Evolutionary conservation across 2,888 invertebrate species (phyloP).

Genomic region (Tipula helvola): DNA sequence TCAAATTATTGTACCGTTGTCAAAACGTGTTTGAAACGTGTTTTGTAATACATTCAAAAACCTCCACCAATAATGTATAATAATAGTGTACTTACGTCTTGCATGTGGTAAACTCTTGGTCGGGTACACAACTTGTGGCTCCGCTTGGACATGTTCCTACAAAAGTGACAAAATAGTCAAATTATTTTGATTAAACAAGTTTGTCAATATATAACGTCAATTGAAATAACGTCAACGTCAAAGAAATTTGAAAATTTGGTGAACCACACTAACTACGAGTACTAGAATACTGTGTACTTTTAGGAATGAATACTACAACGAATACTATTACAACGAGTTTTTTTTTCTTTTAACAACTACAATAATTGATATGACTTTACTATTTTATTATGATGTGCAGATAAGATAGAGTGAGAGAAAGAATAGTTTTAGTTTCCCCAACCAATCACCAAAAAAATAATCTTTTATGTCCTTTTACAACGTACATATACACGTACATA

Average conservation of each 20-base stretch:
- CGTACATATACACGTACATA: background rate
- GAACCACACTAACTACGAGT: background rate
- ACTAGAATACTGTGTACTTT: background rate
- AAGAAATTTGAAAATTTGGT: background rate
- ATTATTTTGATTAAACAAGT: background rate
- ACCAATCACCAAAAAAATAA: constrained; percentile 4
- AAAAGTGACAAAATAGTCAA: background rate
- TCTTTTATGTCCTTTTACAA: background rate
- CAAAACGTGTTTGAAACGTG: no score
- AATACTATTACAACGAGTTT: no score
- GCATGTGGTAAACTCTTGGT: background rate
- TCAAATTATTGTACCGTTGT: no score
- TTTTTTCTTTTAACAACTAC: background rate
- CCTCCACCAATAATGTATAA: background rate
- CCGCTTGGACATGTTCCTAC: background rate
- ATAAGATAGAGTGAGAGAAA: background rate
- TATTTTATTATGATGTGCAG: background rate
- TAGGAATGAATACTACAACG: background rate
- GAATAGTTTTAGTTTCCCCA: background rate
- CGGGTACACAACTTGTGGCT: background rate
- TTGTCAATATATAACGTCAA: background rate
- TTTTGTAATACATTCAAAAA: background rate
- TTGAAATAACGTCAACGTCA: background rate
- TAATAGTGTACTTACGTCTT: background rate
- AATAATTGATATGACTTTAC: background rate